Conservation (phyloP, 2,888 invertebrate genomes). For the Drosophila macrothrix region DNA sequence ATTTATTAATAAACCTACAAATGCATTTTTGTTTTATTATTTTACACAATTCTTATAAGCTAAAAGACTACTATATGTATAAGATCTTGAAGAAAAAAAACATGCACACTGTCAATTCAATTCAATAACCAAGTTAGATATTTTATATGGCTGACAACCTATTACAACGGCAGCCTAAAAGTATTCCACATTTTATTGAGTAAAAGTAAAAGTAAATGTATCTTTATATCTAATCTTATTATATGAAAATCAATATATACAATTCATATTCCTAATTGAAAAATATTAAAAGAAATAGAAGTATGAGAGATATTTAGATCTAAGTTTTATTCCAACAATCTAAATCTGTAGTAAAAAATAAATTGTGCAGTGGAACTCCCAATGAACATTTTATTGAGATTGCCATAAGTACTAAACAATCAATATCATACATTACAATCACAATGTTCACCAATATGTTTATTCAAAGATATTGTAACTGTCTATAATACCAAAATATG, state of each 20-base stretch:
- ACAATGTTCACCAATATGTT: background rate
- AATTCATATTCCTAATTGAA: background rate
- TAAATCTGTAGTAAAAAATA: background rate
- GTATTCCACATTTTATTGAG: slow-evolving; percentile 28
- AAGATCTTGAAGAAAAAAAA: background rate
- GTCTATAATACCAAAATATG: background rate
- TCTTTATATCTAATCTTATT: background rate
- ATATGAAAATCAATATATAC: background rate
- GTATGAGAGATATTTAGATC: background rate
- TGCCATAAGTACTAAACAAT: background rate
- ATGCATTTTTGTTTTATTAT: background rate
- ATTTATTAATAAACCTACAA: slow-evolving; percentile 25
- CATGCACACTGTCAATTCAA: background rate
- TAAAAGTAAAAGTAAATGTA: background rate
- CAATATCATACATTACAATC: background rate
- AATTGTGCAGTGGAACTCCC: background rate
- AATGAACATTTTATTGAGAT: background rate
- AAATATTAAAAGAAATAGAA: background rate
- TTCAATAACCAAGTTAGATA: background rate
- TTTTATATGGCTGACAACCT: background rate
- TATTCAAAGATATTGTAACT: background rate
- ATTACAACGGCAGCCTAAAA: slow-evolving; percentile 27
- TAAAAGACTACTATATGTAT: background rate
- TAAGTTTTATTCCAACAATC: background rate
- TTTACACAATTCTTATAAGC: background rate